Conservation (phyloP, 92 coral and sea anemone genomes). For the Porites divaricata region DNA sequence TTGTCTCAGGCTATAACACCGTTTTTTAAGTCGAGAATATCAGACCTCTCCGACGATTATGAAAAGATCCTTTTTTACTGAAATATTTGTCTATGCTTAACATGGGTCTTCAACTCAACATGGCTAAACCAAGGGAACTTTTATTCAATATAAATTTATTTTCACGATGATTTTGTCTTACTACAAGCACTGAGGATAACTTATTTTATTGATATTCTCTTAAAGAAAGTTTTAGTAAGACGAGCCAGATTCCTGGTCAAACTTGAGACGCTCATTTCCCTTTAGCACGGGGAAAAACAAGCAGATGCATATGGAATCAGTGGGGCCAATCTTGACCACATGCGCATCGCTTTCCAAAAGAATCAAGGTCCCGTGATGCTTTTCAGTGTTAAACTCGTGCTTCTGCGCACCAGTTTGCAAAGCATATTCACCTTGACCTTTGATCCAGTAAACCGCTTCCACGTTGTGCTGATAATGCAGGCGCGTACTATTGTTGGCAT, state of each 20-base stretch:
- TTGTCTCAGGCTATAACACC: too few species aligned
- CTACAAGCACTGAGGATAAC: too few species aligned
- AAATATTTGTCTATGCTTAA: too few species aligned
- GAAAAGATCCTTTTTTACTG: too few species aligned
- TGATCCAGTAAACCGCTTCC: constrained; percentile 32
- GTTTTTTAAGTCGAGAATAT: too few species aligned
- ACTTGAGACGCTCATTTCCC: constrained; percentile 40
- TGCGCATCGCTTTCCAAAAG: constrained; percentile 46
- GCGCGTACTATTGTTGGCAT: background rate
- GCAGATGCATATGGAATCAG: constrained; percentile 26
- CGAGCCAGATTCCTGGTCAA: constrained; percentile 9
- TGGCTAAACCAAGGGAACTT: too few species aligned
- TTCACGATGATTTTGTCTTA: too few species aligned
- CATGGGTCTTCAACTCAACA: too few species aligned
- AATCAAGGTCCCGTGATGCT: constrained; percentile 53
- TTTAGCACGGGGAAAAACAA: constrained; percentile 51
- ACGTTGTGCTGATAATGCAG: constrained; percentile 30
- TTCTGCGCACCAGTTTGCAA: constrained; percentile 29
- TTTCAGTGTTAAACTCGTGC: constrained; percentile 42
- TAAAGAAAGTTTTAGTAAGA: constrained; percentile 9
- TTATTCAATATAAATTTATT: too few species aligned
- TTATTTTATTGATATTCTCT: background rate
- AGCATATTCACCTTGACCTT: constrained; percentile 48
- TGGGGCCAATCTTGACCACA: constrained; percentile 33
- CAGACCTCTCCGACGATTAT: too few species aligned